Percentiles rank a stretch among this genome's conserved stretches.
phyloP scores from a whole-genome alignment of 2,113 vertebrate genomes.

The Falcunculus frontatus region DNA sequence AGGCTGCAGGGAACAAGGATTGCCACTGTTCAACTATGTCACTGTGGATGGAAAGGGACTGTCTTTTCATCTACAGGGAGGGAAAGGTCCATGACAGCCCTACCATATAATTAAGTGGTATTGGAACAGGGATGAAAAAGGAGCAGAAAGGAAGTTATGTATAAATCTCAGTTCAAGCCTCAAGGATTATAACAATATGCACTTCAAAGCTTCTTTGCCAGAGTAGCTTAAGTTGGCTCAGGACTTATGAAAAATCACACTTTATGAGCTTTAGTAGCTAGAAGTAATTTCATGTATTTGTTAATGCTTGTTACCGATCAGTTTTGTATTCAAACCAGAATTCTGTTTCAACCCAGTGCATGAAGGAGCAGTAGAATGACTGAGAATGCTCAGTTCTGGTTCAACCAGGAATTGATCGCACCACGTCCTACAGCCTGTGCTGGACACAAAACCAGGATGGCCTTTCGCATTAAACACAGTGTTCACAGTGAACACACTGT shows the following conservation, averaged over 20 bases:
- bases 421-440: background rate
- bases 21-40: background rate
- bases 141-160: background rate
- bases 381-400: background rate
- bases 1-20: background rate
- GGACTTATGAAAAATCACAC: background rate
- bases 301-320: background rate
- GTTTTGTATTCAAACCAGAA: background rate
- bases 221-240: background rate
- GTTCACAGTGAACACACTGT: background rate
- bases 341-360: background rate
- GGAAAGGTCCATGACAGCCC: background rate
- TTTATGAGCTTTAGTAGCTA: background rate
- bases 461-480: fast-evolving
- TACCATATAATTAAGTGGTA: background rate
- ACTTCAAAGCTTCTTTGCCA: background rate
- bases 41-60: background rate
- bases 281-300: background rate
- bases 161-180: background rate
- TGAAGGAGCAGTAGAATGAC: background rate
- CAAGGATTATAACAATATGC: background rate
- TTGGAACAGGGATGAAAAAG: background rate
- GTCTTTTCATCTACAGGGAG: background rate
- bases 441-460: background rate
- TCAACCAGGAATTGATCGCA: background rate